A percentile compares a stretch with the other conserved stretches of the same genome.
Conservation (phyloP, 2,888 invertebrate genomes). For the Amorpha juglandis region DNA sequence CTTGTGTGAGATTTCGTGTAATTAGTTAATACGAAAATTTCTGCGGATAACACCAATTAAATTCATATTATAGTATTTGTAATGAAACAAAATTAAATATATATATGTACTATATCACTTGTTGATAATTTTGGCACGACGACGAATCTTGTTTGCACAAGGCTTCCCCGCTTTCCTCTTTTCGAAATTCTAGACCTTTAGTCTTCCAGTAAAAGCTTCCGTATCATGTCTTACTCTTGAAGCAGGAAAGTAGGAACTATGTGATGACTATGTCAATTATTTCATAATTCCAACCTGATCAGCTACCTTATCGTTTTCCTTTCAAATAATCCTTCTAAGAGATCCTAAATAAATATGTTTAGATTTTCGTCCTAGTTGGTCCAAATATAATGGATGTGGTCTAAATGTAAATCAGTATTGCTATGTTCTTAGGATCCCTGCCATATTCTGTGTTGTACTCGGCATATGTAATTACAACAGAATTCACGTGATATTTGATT, state of each 20-base stretch:
- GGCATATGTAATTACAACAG: conserved; percentile 40
- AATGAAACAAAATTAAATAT: conserved; percentile 59
- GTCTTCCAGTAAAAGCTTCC: conserved; percentile 81
- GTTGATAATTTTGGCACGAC: conserved; percentile 67
- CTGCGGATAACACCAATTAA: conserved; percentile 78
- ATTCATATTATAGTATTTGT: conserved; percentile 68
- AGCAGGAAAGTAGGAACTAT: conserved; percentile 79
- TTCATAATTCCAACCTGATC: conserved; percentile 73
- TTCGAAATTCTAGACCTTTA: conserved; percentile 65
- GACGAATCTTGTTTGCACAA: conserved; percentile 65
- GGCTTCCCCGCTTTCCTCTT: conserved; percentile 59
- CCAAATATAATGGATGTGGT: conserved; percentile 77
- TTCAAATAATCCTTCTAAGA: conserved; percentile 52
- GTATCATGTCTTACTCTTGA: conserved; percentile 67
- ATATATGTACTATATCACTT: conserved; percentile 41
- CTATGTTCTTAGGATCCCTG: conserved; percentile 70
- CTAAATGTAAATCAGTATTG: conserved; percentile 77
- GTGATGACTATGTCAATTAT: conserved; percentile 84
- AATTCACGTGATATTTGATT: background rate
- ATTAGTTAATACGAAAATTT: conserved; percentile 46
- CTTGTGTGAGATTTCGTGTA: conserved; percentile 15
- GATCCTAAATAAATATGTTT: conserved; percentile 60
- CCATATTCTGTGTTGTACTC: conserved; percentile 64
- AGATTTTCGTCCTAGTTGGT: conserved; percentile 71
- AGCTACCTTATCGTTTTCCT: conserved; percentile 56